Evolutionary conservation across 2,888 invertebrate species (phyloP), one percentile per base, ranked within the genome.

Genomic region (Mesodorylaimus sp.): DNA sequence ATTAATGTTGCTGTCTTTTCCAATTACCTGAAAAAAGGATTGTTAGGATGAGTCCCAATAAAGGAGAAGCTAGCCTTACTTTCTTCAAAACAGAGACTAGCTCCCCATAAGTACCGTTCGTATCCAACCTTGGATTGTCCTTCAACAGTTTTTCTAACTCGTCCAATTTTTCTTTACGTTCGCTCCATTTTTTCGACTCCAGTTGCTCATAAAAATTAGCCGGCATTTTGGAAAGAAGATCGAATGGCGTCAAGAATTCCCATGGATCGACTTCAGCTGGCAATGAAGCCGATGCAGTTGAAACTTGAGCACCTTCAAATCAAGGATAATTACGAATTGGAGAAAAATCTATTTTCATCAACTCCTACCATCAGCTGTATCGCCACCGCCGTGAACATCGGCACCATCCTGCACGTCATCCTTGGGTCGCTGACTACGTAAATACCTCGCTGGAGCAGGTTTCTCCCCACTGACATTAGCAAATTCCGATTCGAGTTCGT

Each of bases 171-270:
- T 93, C 91, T 65, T 89, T 91, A 27, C 97, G 74, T 51, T 93
- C 86, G 64, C 87, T 85, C 97, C 97, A 97, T 64, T 95, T 95
- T 67, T 91, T 93, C 0, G 84, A 84, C 61, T 95, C 88, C 2
- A 85, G 67, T 66, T 89, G 85, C 2, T 91, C 89, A 65, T 81
- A 88, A 68, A 93, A 95, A 68, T 93, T 88, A 70, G 87, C 86
- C 0, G 93, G 89, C 68, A 91, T 87, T 71, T 88, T 88, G 0
- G 91, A 88, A 32, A 97, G 70, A 56, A 97, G 84, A 64, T 97
- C 89, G 44, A 89, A 87, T 0, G 93, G 83, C 59, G 85, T 83
- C 28, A 91, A 68, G 1, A 91, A 71, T 50, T 95, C 95, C 68
- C 80, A 86, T 0, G 88, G 83, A 70, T 95, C 93, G 47, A 88